Conservation (phyloP, 1,140 invertebrate species). For the Scylla paramamosain region DNA sequence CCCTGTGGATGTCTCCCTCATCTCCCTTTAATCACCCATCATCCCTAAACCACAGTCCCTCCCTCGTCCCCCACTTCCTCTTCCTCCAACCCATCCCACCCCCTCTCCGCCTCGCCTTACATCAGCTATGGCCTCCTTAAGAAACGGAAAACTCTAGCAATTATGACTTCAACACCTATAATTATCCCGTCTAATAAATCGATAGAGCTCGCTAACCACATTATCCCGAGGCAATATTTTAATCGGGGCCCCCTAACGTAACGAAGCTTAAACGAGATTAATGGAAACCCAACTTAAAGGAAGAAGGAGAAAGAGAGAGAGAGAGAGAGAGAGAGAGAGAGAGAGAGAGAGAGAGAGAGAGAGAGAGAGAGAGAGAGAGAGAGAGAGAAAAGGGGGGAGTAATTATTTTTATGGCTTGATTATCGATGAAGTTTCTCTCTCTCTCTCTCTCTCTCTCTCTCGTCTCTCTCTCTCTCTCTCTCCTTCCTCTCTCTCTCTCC, state of each 20-base stretch:
- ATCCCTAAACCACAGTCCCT: not conserved
- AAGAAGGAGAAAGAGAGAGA: not conserved
- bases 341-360: not conserved
- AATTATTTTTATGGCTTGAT: not conserved
- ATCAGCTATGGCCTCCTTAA: slow-evolving; percentile 19
- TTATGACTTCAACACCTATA: not conserved
- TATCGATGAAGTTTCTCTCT: not conserved
- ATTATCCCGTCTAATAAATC: slow-evolving; percentile 15
- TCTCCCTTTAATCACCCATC: not conserved
- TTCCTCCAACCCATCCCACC: not conserved
- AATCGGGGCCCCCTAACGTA: not conserved
- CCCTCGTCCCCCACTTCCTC: not conserved
- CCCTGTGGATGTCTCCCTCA: not conserved
- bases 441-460: slow-evolving; percentile 32
- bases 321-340: not conserved
- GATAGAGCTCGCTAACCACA: not conserved
- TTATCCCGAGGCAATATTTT: slow-evolving; percentile 6
- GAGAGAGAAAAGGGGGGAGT: not conserved
- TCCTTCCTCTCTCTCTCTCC: slow-evolving; percentile 31
- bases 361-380: not conserved
- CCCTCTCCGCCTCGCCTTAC: not conserved
- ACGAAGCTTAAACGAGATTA: slow-evolving; percentile 1
- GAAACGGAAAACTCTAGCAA: not conserved
- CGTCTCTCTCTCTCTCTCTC: slow-evolving; percentile 40
- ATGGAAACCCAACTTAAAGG: not conserved